These are phyloP conservation scores for Philonicus albiceps DNA, from an alignment of 2,888 invertebrate genomes.

Conservation along the genomic window DNA sequence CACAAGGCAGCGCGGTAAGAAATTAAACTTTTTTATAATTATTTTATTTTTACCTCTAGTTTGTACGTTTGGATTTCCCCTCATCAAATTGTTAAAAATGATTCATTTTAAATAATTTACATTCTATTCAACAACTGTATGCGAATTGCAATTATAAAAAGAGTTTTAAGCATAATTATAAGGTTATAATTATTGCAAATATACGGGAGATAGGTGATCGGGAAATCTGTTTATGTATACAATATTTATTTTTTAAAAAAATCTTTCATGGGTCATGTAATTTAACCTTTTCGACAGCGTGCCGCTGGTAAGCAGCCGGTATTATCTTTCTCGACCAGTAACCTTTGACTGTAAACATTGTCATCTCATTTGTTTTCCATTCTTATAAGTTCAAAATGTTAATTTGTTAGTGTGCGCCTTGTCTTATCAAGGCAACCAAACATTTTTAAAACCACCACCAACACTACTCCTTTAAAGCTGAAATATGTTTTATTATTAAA, in stretches of 20 bases:
- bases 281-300: neutral
- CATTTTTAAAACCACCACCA: neutral
- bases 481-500: too few relatives aligned
- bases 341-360: neutral
- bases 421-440: neutral
- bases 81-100: neutral
- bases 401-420: neutral
- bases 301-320: neutral
- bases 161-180: neutral
- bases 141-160: too few relatives aligned
- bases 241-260: neutral
- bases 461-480: too few relatives aligned
- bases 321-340: neutral
- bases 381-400: neutral
- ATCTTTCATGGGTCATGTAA: neutral
- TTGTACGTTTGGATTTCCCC: neutral
- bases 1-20: conserved; percentile 35
- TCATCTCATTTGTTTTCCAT: neutral
- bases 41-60: neutral
- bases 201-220: too few relatives aligned
- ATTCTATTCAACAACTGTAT: neutral
- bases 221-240: too few relatives aligned
- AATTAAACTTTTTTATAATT: neutral
- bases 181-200: too few relatives aligned
- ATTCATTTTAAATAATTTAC: neutral